Evolutionary conservation across 1,140 invertebrate genomes (phyloP).

Genomic region (Samia ricini): DNA sequence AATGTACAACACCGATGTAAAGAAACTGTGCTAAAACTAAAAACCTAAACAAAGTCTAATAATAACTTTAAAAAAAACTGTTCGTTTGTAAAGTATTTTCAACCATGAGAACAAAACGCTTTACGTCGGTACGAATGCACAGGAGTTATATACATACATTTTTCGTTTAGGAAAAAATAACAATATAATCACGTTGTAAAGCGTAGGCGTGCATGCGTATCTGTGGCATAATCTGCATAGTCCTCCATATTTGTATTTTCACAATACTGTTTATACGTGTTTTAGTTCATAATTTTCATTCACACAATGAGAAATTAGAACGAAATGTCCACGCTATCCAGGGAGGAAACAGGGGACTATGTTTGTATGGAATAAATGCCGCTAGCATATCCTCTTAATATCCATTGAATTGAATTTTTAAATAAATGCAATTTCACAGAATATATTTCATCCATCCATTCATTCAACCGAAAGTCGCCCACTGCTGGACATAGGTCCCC

Average conservation of each 20-base stretch:
- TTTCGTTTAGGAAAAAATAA: constrained; percentile 7
- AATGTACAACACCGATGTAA: neutral
- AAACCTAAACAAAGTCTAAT: neutral
- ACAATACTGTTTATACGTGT: constrained; percentile 15
- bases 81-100: neutral
- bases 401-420: no score
- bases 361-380: no score
- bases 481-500: no score
- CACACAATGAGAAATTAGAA: no score
- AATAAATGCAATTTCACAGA: no score
- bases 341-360: no score
- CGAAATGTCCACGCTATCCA: no score
- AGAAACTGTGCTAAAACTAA: neutral
- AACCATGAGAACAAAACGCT: constrained; percentile 3
- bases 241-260: constrained; percentile 13
- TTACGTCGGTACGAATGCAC: constrained; percentile 7
- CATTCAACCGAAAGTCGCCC: no score
- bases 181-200: constrained; percentile 2
- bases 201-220: constrained; percentile 12
- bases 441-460: no score
- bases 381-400: no score
- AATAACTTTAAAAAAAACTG: neutral
- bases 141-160: neutral
- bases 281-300: neutral
- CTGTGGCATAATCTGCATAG: constrained; percentile 27